Evolutionary conservation across 2,797 vertebrate genomes (phyloP).

Genomic region (Protosalanx chinensis): DNA sequence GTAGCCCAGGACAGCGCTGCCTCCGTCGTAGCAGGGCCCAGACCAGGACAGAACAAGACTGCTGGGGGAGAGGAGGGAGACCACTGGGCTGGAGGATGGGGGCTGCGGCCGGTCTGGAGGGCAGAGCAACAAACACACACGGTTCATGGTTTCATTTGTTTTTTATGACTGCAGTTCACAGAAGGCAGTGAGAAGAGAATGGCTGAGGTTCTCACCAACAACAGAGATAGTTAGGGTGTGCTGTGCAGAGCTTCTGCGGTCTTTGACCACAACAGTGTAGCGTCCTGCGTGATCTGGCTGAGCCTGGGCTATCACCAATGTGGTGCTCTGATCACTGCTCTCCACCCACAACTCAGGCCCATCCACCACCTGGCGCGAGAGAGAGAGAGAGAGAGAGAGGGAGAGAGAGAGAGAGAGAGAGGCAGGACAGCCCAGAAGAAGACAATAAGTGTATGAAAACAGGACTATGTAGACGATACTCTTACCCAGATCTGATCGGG

Average conservation of each 20-base stretch:
- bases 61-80: conserved; percentile 53
- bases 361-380: conserved; percentile 62
- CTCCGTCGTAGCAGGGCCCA: conserved; percentile 79
- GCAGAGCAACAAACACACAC: conserved; percentile 5
- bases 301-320: conserved; percentile 65
- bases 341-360: conserved; percentile 62
- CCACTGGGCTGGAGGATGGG: conserved; percentile 70
- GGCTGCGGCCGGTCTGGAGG: conserved; percentile 72
- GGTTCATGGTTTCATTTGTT: background rate
- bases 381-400: too few species aligned
- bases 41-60: conserved; percentile 79
- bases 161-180: background rate
- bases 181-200: background rate
- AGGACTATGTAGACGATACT: background rate
- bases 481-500: background rate
- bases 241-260: conserved; percentile 69
- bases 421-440: background rate
- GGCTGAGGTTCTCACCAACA: conserved; percentile 63
- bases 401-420: conserved; percentile 7
- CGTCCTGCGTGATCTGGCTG: conserved; percentile 64
- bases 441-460: background rate
- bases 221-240: conserved; percentile 72
- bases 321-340: conserved; percentile 64
- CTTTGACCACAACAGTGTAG: conserved; percentile 71
- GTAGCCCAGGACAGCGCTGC: conserved; percentile 73